Conservation (phyloP, 2,888 invertebrate species). For the Chloroclysta siterata region DNA sequence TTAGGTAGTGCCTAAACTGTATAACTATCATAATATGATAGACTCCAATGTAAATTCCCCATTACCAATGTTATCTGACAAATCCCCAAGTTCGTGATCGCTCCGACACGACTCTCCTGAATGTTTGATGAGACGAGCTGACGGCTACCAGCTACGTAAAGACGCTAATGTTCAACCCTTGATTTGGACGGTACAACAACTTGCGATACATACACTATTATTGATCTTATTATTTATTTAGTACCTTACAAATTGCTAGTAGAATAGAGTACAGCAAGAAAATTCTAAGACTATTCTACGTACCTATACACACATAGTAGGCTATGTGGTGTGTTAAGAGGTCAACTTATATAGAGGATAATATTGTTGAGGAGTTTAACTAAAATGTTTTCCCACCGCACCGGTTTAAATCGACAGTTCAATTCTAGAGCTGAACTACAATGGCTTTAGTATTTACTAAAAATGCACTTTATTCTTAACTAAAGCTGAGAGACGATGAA, state of each 20-base stretch:
- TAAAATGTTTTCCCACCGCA: no score
- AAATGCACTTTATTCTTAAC: no score
- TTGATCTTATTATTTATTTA: constrained; percentile 18
- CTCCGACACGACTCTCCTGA: constrained; percentile 48
- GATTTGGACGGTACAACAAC: constrained; percentile 50
- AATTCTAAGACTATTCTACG: no score
- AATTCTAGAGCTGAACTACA: no score
- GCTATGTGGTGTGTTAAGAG: no score
- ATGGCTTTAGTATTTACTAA: no score
- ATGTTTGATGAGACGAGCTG: constrained; percentile 64
- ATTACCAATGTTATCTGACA: constrained; percentile 33
- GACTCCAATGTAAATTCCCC: constrained; percentile 9
- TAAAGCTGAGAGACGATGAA: background rate
- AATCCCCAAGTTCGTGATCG: constrained; percentile 47
- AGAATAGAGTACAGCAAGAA: background rate
- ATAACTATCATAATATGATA: background rate
- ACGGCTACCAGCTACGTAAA: constrained; percentile 48
- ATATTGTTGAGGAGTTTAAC: no score
- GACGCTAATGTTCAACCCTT: constrained; percentile 64
- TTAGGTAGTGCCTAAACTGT: background rate
- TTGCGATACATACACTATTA: constrained; percentile 32
- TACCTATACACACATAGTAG: no score
- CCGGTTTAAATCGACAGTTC: no score
- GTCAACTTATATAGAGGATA: no score
- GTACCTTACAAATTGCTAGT: background rate